Conservation (phyloP, 2,888 invertebrate species). For the Brachyptera putata region DNA sequence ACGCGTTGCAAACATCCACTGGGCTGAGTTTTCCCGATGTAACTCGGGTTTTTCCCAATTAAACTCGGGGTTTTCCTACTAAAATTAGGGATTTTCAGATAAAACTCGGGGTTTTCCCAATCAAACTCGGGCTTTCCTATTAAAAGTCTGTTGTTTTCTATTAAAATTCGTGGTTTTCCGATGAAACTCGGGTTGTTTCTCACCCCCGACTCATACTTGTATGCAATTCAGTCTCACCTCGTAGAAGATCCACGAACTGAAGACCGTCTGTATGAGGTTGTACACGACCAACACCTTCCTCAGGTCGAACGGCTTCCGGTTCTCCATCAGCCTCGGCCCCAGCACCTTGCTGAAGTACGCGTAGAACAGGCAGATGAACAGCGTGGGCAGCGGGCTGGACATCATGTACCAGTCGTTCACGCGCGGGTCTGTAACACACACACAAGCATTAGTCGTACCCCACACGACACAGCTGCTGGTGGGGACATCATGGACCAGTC, state of each 20-base stretch:
- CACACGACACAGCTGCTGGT: conserved; percentile 48
- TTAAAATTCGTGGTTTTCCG: too few relatives aligned
- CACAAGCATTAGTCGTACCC: conserved; percentile 17
- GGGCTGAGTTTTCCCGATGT: too few relatives aligned
- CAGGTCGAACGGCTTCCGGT: conserved; percentile 82
- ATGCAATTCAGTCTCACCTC: conserved; percentile 71
- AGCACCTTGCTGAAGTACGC: conserved; percentile 75
- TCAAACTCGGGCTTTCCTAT: too few relatives aligned
- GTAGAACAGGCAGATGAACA: conserved; percentile 76
- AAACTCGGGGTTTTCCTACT: too few relatives aligned
- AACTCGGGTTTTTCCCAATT: too few relatives aligned
- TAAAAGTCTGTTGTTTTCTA: too few relatives aligned
- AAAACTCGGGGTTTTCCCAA: too few relatives aligned
- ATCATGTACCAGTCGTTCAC: conserved; percentile 87
- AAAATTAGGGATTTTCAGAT: too few relatives aligned
- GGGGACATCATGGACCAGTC: conserved; percentile 42
- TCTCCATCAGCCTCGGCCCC: conserved; percentile 85
- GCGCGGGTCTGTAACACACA: conserved; percentile 69
- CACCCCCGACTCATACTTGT: not conserved
- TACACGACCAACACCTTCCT: conserved; percentile 75
- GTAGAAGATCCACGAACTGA: conserved; percentile 88
- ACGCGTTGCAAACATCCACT: too few relatives aligned
- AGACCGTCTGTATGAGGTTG: conserved; percentile 83
- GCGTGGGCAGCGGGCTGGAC: conserved; percentile 82
- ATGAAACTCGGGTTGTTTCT: not conserved